These are phyloP conservation scores for Cristatella mucedo DNA, from an alignment of 2,888 invertebrate species.

Conservation along the genomic window DNA sequence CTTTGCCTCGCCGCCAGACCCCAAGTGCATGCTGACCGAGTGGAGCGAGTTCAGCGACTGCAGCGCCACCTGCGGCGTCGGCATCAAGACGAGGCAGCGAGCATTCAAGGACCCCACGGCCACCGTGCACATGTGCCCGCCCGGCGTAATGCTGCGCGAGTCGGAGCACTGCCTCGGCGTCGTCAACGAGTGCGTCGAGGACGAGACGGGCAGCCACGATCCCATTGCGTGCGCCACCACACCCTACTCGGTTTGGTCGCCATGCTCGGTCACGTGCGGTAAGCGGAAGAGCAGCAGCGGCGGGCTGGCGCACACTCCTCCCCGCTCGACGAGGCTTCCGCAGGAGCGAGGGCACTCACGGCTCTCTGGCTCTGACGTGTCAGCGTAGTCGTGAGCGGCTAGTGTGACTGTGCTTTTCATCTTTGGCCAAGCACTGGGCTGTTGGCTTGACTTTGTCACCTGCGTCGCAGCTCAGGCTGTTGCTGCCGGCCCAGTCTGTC, in stretches of 20 bases:
- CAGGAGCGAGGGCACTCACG: no score
- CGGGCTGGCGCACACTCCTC: constrained; percentile 23
- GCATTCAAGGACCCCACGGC: constrained; percentile 23
- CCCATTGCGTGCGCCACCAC: constrained; percentile 49
- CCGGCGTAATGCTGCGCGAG: constrained; percentile 21
- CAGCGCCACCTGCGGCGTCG: constrained; percentile 41
- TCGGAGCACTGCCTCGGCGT: constrained; percentile 28
- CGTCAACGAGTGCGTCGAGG: constrained; percentile 14
- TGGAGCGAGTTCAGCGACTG: constrained; percentile 43
- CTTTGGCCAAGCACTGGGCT: no score
- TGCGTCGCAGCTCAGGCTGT: no score
- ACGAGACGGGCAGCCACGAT: constrained; percentile 18
- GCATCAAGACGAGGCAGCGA: constrained; percentile 50
- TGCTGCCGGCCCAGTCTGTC: no score
- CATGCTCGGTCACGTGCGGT: constrained; percentile 66
- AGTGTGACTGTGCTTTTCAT: no score
- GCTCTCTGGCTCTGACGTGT: no score
- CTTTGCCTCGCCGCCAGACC: no score
- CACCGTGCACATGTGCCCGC: constrained; percentile 22
- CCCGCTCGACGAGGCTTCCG: constrained; percentile 19
- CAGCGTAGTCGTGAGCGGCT: no score
- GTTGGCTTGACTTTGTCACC: no score
- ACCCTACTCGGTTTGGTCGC: constrained; percentile 66
- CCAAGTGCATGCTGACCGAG: constrained; percentile 45
- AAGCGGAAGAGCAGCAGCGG: constrained; percentile 42